Base-by-base conservation (phyloP, 1,140 invertebrate genomes). In the Drosophila kikkawai region DNA sequence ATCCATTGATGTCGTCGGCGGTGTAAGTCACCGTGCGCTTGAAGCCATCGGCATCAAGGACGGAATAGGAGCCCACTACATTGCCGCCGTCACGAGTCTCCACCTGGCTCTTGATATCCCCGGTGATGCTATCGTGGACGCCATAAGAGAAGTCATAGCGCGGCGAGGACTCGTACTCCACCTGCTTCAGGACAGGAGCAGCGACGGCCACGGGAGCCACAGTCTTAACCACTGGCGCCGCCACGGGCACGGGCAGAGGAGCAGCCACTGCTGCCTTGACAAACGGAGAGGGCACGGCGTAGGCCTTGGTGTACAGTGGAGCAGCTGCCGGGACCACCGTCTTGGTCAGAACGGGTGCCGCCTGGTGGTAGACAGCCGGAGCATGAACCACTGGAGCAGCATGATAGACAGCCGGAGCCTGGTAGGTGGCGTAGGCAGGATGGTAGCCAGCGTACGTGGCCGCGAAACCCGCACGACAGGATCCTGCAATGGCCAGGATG, bases 1-100 rank as follows among this genome's bases (percentile, higher is more conserved):
- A 94, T 36, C 93, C 94, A 58, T 94, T 93, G 39, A 94, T 68
- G 42, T 94, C 92, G 76, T 94, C 94, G 29, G 93, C 94, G 12
- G 93, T 94, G 81, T 94, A 95, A 53, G 94, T 94, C 0, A 94
- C 94, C 5, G 93, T 94, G 48, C 94, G 87, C 67, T 93, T 92
- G 22, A 87, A 94, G 34, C 95, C 94, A 86, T 95, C 94, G 19
- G 95, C 94, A 79, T 95, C 94, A 17, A 95, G 88, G 5, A 95
- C 86, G 29, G 93, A 94, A 93, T 95, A 95, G 37, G 91, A 93
- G 6, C 94, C 94, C 48, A 93, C 92, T 19, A 93, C 91, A 66
- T 93, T 91, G 93, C 94, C 94, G 12, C 95, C 95, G 37, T 94
- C 91, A 29, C 95, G 93, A 51, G 92, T 93, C 92, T 95, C 95